Evolutionary conservation across 2,888 invertebrate genomes (phyloP).

Genomic region (Sisyra terminalis): DNA sequence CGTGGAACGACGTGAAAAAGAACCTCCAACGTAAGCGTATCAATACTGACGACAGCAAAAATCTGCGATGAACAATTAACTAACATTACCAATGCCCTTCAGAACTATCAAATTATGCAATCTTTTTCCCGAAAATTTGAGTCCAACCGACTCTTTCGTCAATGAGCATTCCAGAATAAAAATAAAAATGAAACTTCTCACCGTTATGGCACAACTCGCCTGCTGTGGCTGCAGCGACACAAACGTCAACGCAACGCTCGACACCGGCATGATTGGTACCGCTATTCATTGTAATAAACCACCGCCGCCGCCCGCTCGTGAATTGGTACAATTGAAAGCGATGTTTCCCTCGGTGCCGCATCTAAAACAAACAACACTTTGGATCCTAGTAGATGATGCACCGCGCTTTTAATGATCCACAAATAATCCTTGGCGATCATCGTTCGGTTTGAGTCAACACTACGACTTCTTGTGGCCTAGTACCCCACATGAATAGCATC

Average conservation of each 20-base stretch:
- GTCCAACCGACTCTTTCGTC: constrained; percentile 4
- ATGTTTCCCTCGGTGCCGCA: background rate
- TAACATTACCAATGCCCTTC: constrained; percentile 5
- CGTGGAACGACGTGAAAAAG: constrained; percentile 9
- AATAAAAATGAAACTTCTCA: constrained; percentile 8
- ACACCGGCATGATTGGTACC: background rate
- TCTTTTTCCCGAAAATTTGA: constrained; percentile 6
- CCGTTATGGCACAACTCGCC: constrained; percentile 4
- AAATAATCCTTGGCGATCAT: too few species aligned
- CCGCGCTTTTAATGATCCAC: background rate
- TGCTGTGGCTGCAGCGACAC: background rate
- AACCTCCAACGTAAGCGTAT: constrained; percentile 7
- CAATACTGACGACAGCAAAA: constrained; percentile 1
- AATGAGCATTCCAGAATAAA: constrained; percentile 8
- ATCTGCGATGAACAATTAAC: constrained; percentile 5
- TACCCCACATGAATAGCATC: background rate
- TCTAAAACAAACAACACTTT: background rate
- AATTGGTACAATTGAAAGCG: background rate
- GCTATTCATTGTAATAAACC: background rate
- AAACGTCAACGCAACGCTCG: background rate
- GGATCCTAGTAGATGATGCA: background rate
- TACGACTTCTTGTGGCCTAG: background rate
- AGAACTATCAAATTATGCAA: constrained; percentile 1
- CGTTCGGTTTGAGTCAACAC: background rate
- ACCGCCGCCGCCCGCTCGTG: background rate